Evolutionary conservation across 2,113 vertebrate species (phyloP), one percentile per base, ranked within the genome.

Genomic region (Psilopogon haemacephalus): DNA sequence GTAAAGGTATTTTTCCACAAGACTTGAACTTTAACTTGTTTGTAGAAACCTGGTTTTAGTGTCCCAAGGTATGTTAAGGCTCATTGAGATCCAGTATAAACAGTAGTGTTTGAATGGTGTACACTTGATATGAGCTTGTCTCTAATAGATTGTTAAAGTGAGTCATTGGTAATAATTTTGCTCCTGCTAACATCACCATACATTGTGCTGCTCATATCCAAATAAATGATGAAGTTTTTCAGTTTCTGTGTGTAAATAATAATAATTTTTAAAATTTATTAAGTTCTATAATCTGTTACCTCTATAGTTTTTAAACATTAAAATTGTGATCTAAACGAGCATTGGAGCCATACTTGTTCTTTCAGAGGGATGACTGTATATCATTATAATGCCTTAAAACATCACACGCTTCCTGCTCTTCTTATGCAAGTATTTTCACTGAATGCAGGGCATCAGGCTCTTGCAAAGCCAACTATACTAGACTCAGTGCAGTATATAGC

Each of bases 241-340:
- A 84, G 87, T 94, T 94, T 92, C 84, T 96, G 65, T 88, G 88
- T 96, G 91, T 97, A 97, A 97, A 98, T 98, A 54, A 30, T 30
- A 97, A 94, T 92, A 96, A 97, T 87, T 44, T 44, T 17, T 7
- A 94, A 89, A 95, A 95, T 90, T 81, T 96, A 92, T 76, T 89
- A 89, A 95, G 69, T 95, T 97, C 93, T 97, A 60, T 96, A 93
- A 95, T 92, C 91, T 86, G 95, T 96, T 97, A 90, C 89, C 87
- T 94, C 91, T 95, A 88, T 96, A 95, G 94, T 97, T 97, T 98
- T 97, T 97, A 94, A 98, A 96, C 95, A 97, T 96, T 97, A 97
- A 98, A 95, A 97, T 94, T 93, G 81, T 95, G 85, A 95, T 95
- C 92, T 93, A 44, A 96, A 96, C 87, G 46, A 70, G 56, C 68